Base-by-base conservation (phyloP, 2,797 vertebrate species). In the Pseudotriccus pelzelni region DNA sequence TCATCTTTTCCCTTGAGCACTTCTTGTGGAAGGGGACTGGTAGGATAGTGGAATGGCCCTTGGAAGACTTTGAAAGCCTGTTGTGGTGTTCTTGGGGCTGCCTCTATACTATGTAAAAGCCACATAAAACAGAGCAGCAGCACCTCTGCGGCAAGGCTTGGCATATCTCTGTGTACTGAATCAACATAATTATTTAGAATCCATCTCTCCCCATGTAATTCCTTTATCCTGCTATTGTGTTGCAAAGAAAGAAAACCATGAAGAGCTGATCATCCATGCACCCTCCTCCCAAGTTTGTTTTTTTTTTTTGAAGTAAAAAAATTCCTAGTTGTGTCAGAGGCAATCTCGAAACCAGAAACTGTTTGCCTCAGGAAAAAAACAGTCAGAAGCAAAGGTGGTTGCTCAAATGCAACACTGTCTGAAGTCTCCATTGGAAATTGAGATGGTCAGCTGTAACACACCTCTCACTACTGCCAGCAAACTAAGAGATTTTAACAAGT, bases 101-200 rank as follows among this genome's bases (percentile, higher is more conserved):
- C 62, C 59, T 76, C 74, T 49, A 6, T 8, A 12, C 56, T 49
- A 6, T 2, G 27, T 49, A 79, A 93, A 94, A 94, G 80, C 92
- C 83, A 90, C 92, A 95, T 89, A 67, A 94, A 93, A 81, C 80
- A 92, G 73, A 94, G 93, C 56, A 95, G 27, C 52, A 53, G 80
- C 39, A 93, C 68, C 80, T 90, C 68, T 95, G 93, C 0, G 28
- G 93, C 86, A 63, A 90, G 32, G 77, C 39, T 95, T 90, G 88
- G 87, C 90, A 67, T 79, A 79, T 78, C 66, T 84, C 69, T 34
- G 32, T 60, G 52, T 87, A 87, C 30, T 34, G 60, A 91, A 96
- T 79, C 86, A 92, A 92, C 62, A 58, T 85, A 90, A 93, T 85
- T 83, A 92, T 74, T 96, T 83, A 79, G 86, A 90, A 85, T 62